phyloP scores from a whole-genome alignment of 2,888 invertebrate genomes.

The Cantharis flavilabris region DNA sequence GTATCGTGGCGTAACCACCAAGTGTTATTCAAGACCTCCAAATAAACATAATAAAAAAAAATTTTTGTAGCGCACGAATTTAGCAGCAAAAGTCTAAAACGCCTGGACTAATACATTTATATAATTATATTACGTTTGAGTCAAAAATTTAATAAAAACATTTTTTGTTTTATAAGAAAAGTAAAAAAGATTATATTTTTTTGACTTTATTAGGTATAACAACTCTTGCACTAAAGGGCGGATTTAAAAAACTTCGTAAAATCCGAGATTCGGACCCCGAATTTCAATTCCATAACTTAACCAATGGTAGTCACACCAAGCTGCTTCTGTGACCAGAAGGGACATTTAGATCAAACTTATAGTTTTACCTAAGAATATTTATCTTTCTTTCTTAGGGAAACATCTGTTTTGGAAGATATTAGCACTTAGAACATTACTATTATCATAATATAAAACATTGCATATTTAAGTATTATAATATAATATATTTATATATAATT shows the following conservation, averaged over 20 bases:
- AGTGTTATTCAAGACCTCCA: too few species aligned
- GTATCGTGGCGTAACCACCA: too few species aligned
- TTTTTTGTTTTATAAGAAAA: background rate
- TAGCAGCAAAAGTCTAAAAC: too few species aligned
- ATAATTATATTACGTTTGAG: background rate
- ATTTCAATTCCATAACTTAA: background rate
- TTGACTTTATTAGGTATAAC: background rate
- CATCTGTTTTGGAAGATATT: background rate
- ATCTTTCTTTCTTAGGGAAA: background rate
- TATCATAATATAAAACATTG: background rate
- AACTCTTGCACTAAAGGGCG: background rate
- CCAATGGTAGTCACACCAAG: background rate
- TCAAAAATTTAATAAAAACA: background rate
- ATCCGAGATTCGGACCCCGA: background rate
- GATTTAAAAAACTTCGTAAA: background rate
- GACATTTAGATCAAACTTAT: background rate
- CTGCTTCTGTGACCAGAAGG: background rate
- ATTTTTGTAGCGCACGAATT: too few species aligned
- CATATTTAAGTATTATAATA: background rate
- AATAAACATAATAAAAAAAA: too few species aligned
- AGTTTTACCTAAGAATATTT: background rate
- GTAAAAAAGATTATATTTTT: background rate
- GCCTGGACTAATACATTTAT: too few species aligned
- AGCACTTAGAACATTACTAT: background rate
- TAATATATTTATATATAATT: background rate